Percentiles rank a stretch among this genome's conserved stretches.
Evolutionary conservation across 2,888 invertebrate species (phyloP).

Genomic region (Rapana venosa): DNA sequence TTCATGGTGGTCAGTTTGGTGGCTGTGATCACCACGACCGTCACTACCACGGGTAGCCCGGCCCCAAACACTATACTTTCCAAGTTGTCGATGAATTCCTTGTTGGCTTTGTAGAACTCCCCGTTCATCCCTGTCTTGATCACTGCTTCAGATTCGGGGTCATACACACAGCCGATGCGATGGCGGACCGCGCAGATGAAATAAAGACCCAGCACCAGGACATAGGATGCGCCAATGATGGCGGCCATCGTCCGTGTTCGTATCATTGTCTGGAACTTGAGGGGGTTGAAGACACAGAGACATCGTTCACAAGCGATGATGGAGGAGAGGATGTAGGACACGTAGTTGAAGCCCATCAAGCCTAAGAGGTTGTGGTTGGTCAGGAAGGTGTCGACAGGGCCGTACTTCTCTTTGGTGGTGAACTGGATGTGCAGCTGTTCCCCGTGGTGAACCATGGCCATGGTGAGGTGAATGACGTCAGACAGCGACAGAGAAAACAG

Average conservation of each 20-base stretch:
- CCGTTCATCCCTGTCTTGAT: background rate
- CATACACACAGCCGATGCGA: background rate
- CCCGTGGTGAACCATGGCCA: background rate
- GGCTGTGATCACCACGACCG: background rate
- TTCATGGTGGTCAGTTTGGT: background rate
- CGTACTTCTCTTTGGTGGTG: background rate
- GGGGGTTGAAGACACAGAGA: background rate
- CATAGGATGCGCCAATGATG: background rate
- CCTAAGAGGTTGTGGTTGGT: background rate
- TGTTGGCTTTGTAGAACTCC: background rate
- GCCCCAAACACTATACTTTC: background rate
- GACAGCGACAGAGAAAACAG: background rate
- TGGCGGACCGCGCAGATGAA: background rate
- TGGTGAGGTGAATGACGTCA: background rate
- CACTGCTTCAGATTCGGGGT: background rate
- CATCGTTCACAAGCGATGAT: background rate
- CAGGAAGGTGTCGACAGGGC: background rate
- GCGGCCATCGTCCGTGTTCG: background rate
- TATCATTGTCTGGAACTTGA: background rate
- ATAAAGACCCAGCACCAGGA: background rate
- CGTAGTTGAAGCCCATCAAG: background rate
- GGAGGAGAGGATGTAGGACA: background rate
- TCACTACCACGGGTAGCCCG: background rate
- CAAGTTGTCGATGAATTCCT: background rate
- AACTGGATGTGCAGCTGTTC: background rate